A percentile compares a stretch with the other conserved stretches of the same genome.
phyloP scores from a whole-genome alignment of 2,113 vertebrate genomes.

The Sterrhoptilus dennistouni region DNA sequence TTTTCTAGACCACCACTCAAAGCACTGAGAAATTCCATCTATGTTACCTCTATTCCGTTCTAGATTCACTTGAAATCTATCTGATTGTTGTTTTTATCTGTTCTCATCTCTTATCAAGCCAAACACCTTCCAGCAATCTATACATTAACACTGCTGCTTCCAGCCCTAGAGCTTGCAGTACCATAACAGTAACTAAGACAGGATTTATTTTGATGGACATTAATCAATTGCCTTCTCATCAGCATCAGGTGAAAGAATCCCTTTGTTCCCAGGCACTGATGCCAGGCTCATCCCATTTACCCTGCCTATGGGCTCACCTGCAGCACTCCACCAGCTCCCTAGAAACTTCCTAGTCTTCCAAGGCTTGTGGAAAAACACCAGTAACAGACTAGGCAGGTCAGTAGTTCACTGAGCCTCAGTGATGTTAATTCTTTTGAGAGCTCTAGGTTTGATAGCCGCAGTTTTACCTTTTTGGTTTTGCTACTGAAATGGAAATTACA shows the following conservation, averaged over 20 bases:
- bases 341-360: background rate
- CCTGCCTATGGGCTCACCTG: background rate
- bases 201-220: background rate
- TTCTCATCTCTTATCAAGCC: background rate
- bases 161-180: background rate
- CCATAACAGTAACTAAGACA: background rate
- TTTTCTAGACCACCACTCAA: background rate
- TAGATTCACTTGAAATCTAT: background rate
- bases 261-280: background rate
- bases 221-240: background rate
- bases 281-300: background rate
- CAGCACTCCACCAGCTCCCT: background rate
- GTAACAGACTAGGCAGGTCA: background rate
- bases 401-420: background rate
- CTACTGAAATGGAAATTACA: background rate
- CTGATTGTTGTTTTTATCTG: background rate
- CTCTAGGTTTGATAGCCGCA: background rate
- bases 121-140: background rate
- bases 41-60: background rate
- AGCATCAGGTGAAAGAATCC: background rate
- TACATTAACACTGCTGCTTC: background rate
- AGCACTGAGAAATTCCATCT: background rate
- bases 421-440: background rate
- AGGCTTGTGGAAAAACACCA: background rate
- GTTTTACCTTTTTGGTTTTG: background rate